Percentiles rank a stretch among this genome's conserved stretches.
phyloP scores from a whole-genome alignment of 2,113 vertebrate species.

The Psittacula cyanocephala region DNA sequence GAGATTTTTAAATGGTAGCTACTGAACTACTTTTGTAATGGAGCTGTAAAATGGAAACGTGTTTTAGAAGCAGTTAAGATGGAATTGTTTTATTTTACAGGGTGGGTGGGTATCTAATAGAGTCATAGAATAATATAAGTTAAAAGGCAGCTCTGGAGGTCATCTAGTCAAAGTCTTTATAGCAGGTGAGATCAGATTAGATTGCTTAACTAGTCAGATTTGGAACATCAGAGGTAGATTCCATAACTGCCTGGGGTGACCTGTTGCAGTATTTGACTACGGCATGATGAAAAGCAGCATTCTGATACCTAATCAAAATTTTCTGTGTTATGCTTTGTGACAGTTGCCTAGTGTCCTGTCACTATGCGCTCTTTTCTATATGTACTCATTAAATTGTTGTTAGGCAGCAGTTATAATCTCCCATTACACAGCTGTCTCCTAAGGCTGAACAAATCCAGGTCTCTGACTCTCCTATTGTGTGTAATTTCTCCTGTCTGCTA shows the following conservation, averaged over 20 bases:
- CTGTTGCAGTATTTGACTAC: neutral
- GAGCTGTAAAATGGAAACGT: neutral
- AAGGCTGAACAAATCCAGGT: neutral
- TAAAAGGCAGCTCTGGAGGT: slow-evolving; percentile 30
- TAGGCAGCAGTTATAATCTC: neutral
- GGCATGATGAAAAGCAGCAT: neutral
- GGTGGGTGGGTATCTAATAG: slow-evolving; percentile 8
- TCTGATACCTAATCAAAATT: neutral
- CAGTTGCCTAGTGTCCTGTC: neutral
- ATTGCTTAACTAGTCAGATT: slow-evolving; percentile 10
- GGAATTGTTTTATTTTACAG: slow-evolving; percentile 7
- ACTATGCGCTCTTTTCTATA: neutral
- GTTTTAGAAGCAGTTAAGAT: slow-evolving; percentile 8
- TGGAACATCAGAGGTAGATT: neutral
- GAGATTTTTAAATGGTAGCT: neutral
- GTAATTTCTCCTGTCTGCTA: neutral
- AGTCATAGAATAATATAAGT: neutral
- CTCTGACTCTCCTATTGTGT: neutral
- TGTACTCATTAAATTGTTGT: neutral
- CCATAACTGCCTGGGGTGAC: neutral
- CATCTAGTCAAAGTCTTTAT: neutral
- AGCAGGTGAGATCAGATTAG: slow-evolving; percentile 26
- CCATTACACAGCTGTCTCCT: neutral
- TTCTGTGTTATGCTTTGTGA: neutral
- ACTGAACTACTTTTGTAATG: neutral